Conservation (phyloP, 2,113 vertebrate genomes). For the Trachemys scripta region DNA sequence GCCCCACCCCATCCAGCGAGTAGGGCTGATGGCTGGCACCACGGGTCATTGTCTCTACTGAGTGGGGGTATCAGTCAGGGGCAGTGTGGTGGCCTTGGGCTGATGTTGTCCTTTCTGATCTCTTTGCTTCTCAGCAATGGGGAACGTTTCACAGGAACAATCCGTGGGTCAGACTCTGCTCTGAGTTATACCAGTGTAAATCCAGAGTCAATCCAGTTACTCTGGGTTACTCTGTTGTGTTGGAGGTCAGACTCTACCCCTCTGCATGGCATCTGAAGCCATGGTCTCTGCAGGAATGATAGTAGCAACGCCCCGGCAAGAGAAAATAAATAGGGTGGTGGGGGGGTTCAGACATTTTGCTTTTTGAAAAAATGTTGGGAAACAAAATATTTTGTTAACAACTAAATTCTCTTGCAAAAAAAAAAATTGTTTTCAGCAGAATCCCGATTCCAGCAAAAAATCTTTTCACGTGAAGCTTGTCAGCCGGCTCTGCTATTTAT, state of each 20-base stretch:
- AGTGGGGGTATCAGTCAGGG: too few species aligned
- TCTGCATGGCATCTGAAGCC: background rate
- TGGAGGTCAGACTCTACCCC: too few species aligned
- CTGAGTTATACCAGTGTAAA: background rate
- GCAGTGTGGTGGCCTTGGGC: background rate
- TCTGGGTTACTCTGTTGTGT: too few species aligned
- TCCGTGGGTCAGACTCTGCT: background rate
- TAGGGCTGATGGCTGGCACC: too few species aligned
- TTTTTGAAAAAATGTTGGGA: background rate
- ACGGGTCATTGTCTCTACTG: background rate
- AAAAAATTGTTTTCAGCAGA: background rate
- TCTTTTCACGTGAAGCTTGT: background rate
- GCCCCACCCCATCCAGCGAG: too few species aligned
- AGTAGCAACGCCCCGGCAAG: background rate
- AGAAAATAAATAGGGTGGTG: too few species aligned
- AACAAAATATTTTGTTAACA: background rate
- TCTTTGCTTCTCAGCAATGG: background rate
- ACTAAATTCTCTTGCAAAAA: background rate
- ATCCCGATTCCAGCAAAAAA: background rate
- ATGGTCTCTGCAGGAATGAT: background rate
- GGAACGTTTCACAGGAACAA: background rate
- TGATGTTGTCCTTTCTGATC: background rate
- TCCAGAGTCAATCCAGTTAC: background rate
- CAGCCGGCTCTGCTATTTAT: background rate
- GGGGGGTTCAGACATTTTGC: background rate